A percentile compares a stretch with the other conserved stretches of the same genome.
Conservation (phyloP, 2,797 vertebrate genomes). For the Crax fasciolata region DNA sequence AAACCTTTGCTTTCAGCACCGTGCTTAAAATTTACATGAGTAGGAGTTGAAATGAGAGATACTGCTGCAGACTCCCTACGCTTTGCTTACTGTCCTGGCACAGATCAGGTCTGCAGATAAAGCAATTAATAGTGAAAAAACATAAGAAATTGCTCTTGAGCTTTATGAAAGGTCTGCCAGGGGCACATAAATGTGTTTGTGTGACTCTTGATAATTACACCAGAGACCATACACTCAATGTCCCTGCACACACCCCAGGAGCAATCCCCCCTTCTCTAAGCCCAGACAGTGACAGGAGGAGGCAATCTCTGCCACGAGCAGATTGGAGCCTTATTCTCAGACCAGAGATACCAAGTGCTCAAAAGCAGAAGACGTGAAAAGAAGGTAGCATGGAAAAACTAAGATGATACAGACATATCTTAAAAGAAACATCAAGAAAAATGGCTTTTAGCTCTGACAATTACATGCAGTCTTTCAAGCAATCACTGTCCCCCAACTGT, state of each 20-base stretch:
- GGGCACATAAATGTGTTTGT: accelerated
- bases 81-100: not conserved
- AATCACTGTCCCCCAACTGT: not conserved
- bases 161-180: not conserved
- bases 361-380: not conserved
- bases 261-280: not conserved
- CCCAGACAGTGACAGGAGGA: accelerated
- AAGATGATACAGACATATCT: accelerated
- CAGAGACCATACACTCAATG: accelerated
- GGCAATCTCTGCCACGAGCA: accelerated
- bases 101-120: not conserved
- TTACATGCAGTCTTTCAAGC: not conserved
- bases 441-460: not conserved
- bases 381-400: not conserved
- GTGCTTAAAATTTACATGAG: not conserved
- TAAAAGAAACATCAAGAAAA: accelerated
- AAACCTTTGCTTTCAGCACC: not conserved
- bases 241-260: accelerated
- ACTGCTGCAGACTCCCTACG: not conserved
- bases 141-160: not conserved
- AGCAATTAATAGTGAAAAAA: accelerated
- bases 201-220: not conserved
- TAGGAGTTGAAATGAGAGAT: not conserved
- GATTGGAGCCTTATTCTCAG: not conserved
- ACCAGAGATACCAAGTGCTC: not conserved